Evolutionary conservation across 2,113 vertebrate species (phyloP).

Genomic region (Calidris pugnax): DNA sequence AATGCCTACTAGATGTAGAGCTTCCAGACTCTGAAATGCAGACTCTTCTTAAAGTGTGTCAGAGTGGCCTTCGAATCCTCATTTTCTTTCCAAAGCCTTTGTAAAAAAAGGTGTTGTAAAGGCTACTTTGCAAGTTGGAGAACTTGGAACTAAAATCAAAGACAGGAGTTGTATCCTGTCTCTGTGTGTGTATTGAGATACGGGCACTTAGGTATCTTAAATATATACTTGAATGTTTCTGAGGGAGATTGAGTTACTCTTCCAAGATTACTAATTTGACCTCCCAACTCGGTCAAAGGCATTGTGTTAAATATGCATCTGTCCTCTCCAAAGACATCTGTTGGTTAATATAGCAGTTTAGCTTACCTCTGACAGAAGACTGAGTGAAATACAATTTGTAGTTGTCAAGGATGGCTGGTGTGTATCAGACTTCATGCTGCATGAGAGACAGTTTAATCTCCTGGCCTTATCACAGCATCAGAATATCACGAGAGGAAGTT

Average conservation of each 20-base stretch:
- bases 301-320: background rate
- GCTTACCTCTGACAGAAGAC: background rate
- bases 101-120: background rate
- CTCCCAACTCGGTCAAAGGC: background rate
- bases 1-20: background rate
- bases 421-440: background rate
- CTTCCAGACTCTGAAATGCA: background rate
- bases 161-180: background rate
- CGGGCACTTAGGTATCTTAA: background rate
- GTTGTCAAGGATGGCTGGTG: background rate
- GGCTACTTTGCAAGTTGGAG: background rate
- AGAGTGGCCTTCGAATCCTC: background rate
- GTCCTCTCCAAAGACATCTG: background rate
- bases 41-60: background rate
- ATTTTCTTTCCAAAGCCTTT: background rate
- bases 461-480: background rate
- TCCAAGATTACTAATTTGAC: too few relatives aligned
- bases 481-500: background rate
- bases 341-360: background rate
- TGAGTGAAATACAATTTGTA: background rate
- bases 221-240: background rate
- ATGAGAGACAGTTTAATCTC: background rate
- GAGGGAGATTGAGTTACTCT: background rate
- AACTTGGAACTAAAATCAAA: background rate
- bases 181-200: background rate